A percentile compares a stretch with the other conserved stretches of the same genome.
Evolutionary conservation across 2,888 invertebrate species (phyloP).

Genomic region (Ichneumoninae sp.): DNA sequence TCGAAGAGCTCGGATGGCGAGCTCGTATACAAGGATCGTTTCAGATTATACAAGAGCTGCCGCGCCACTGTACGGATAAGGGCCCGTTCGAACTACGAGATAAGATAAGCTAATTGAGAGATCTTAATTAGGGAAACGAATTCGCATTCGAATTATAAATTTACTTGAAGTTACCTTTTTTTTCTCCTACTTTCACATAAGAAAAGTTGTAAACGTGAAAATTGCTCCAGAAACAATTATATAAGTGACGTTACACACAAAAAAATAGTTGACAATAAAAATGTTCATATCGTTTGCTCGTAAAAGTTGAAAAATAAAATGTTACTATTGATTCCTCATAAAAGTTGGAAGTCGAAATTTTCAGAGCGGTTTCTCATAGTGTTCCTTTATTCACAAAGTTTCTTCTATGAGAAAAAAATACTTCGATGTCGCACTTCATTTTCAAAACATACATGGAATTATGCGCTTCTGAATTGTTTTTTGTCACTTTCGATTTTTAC

Average conservation of each 20-base stretch:
- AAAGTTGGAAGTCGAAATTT: too few species aligned
- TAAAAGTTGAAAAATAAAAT: too few species aligned
- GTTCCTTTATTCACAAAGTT: too few species aligned
- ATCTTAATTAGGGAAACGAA: constrained; percentile 78
- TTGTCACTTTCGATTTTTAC: too few species aligned
- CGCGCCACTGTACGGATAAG: constrained; percentile 55
- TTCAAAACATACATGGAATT: too few species aligned
- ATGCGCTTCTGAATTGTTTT: too few species aligned
- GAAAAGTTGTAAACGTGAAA: neutral
- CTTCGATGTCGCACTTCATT: too few species aligned
- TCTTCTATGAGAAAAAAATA: too few species aligned
- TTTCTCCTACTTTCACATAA: constrained; percentile 30
- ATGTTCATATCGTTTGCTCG: too few species aligned
- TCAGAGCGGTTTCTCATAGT: too few species aligned
- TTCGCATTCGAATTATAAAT: constrained; percentile 46
- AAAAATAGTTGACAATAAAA: neutral
- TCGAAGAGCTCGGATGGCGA: neutral
- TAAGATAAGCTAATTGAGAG: constrained; percentile 83
- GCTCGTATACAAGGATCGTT: constrained; percentile 19
- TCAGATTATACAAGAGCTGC: constrained; percentile 49
- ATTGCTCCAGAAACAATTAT: neutral
- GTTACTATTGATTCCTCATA: too few species aligned
- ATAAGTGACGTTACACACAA: neutral
- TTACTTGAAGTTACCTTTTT: constrained; percentile 17
- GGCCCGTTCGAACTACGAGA: constrained; percentile 65